Percentiles rank a stretch among this genome's conserved stretches.
These are phyloP conservation scores for Metellina segmentata DNA, from an alignment of 2,888 invertebrate species.

Conservation along the genomic window DNA sequence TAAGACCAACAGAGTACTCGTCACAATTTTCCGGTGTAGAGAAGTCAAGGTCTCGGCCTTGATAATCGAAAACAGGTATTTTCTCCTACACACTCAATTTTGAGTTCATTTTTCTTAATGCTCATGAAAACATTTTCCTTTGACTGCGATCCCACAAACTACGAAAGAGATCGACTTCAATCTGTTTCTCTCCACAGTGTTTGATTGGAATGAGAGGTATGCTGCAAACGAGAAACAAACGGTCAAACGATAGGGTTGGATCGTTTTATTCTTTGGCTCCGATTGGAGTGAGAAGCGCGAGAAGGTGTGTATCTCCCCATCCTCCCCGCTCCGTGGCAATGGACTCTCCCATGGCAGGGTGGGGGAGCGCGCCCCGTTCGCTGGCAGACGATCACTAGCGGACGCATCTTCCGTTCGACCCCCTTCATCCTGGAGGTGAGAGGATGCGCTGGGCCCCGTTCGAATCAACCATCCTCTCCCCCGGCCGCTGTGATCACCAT, in stretches of 20 bases:
- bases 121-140: no score
- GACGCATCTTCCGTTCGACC: conserved; percentile 37
- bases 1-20: no score
- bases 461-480: not conserved
- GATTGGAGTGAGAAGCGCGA: not conserved
- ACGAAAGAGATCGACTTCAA: no score
- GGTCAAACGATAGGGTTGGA: not conserved
- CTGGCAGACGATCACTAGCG: conserved; percentile 59
- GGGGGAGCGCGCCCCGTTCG: conserved; percentile 38
- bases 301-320: not conserved
- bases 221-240: not conserved
- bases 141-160: no score
- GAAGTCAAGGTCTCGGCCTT: no score
- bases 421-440: not conserved
- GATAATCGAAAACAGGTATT: no score
- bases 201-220: not conserved
- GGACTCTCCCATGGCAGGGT: conserved; percentile 58
- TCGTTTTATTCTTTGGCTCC: not conserved
- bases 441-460: not conserved
- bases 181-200: no score
- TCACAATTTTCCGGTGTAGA: no score
- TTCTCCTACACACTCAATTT: no score
- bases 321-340: conserved; percentile 34
- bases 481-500: not conserved
- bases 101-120: no score